These are phyloP conservation scores for Steinernema carpocapsae DNA, from an alignment of 2,888 invertebrate species.

Conservation along the genomic window DNA sequence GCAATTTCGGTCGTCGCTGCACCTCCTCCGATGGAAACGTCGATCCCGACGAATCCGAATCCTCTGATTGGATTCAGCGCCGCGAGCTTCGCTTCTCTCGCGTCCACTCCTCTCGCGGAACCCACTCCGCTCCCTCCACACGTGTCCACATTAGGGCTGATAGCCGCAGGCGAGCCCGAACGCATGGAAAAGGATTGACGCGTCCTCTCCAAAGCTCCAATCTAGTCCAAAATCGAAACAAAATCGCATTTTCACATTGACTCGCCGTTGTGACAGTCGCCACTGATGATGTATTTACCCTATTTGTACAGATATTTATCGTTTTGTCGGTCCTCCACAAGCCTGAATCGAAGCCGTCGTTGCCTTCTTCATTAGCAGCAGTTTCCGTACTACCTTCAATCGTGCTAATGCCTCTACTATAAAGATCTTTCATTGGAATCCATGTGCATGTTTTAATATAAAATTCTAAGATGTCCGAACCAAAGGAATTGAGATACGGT, in stretches of 20 bases:
- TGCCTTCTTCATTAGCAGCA: conserved; percentile 10
- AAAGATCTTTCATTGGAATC: conserved; percentile 21
- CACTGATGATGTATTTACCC: neutral
- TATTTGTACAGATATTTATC: neutral
- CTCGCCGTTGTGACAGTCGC: neutral
- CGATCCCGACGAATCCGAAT: neutral
- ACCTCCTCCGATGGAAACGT: neutral
- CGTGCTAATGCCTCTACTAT: conserved; percentile 4
- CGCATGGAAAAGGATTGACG: conserved; percentile 7
- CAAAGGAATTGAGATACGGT: too few species aligned
- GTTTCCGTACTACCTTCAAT: conserved; percentile 10
- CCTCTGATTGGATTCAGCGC: neutral
- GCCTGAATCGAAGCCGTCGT: neutral
- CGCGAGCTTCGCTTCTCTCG: neutral
- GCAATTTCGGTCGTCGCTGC: neutral
- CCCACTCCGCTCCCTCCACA: neutral
- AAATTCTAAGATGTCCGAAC: too few species aligned
- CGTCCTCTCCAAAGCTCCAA: neutral
- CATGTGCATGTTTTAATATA: conserved; percentile 8
- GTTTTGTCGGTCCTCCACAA: neutral
- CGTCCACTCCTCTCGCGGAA: neutral
- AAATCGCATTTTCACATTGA: conserved; percentile 11
- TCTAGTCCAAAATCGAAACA: conserved; percentile 6
- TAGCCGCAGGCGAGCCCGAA: neutral
- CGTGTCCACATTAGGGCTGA: neutral